phyloP scores from a whole-genome alignment of 2,888 invertebrate genomes.

The Morpho helenor region DNA sequence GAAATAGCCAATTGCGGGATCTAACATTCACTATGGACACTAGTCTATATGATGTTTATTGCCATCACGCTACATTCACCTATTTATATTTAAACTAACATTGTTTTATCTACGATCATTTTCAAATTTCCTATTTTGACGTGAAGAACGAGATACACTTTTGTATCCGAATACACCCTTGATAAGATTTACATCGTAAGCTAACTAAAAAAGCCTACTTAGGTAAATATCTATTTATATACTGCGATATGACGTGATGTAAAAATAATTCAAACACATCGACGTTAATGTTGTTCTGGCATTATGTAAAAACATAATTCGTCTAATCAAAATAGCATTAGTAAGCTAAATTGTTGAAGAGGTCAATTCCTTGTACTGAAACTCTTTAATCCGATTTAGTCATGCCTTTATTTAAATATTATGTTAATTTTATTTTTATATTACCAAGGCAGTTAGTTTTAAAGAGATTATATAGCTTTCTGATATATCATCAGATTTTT shows the following conservation, averaged over 20 bases:
- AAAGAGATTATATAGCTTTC: slow-evolving; percentile 7
- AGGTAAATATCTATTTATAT: slow-evolving; percentile 49
- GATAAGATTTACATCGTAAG: slow-evolving; percentile 18
- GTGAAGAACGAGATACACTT: background rate
- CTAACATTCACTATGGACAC: slow-evolving; percentile 25
- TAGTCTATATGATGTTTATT: slow-evolving; percentile 20
- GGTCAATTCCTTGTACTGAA: slow-evolving; percentile 36
- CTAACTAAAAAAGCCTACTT: slow-evolving; percentile 34
- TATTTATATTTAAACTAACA: slow-evolving; percentile 17
- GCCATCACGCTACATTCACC: slow-evolving; percentile 26
- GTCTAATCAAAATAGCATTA: slow-evolving; percentile 72
- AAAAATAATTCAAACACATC: slow-evolving; percentile 25
- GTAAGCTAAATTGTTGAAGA: slow-evolving; percentile 47
- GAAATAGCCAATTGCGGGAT: slow-evolving; percentile 55
- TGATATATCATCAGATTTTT: slow-evolving; percentile 26
- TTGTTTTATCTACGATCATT: slow-evolving; percentile 11
- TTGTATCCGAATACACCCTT: slow-evolving; percentile 4
- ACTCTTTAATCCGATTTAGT: slow-evolving; percentile 45
- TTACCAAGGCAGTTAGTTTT: slow-evolving; percentile 13
- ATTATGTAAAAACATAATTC: slow-evolving; percentile 58
- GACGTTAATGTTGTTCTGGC: slow-evolving; percentile 32
- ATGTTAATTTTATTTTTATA: slow-evolving; percentile 28
- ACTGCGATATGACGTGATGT: slow-evolving; percentile 49
- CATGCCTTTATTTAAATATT: slow-evolving; percentile 40
- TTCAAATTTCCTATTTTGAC: slow-evolving; percentile 2